Evolutionary conservation across 2,888 invertebrate species (phyloP), one percentile per base, ranked within the genome.

Genomic region (Itoplectis maculator): DNA sequence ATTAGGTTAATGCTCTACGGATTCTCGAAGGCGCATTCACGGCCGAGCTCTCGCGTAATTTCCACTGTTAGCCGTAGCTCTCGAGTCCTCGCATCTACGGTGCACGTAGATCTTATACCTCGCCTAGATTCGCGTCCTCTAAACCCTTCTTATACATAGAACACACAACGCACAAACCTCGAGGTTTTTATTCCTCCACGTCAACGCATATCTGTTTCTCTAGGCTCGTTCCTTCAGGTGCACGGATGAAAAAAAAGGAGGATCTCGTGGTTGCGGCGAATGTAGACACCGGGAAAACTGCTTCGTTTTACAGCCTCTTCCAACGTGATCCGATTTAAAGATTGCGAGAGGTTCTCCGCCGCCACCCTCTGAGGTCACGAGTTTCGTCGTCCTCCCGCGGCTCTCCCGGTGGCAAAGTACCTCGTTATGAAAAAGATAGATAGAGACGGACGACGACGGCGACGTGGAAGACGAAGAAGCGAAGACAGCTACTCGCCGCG

Each of bases 1-100:
- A 87, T 87, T 87, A 84, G 85, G 82, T 85, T 86, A 86, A 87
- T 84, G 85, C 84, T 79, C 63, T 75, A 75, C 63, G 77, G 79
- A 81, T 81, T 83, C 81, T 73, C 79, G 81, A 83, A 83, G 56
- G 83, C 76, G 81, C 81, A 84, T 82, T 81, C 78, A 76, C 68
- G 59, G 49, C 56, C 61, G 61, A 72, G 47, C 63, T 47, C 23
- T 54, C 49, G 29, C 59, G 82, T 35, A 76, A 72, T 79, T 75
- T 70, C 75, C 49, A 75, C 56, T 56, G 80, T 76, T 76, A 65
- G 47, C 29, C 54, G 70, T 70, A 69, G 70, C 47, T 65, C 56
- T 80, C 54, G 45, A 75, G 69, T 15, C 42, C 78, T 74, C 47
- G 7, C n/a, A n/a, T 65, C 65, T 5, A n/a, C 13, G 61, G 37